Evolutionary conservation across 2,888 invertebrate genomes (phyloP), one percentile per base, ranked within the genome.

Genomic region (Caprella mutica): DNA sequence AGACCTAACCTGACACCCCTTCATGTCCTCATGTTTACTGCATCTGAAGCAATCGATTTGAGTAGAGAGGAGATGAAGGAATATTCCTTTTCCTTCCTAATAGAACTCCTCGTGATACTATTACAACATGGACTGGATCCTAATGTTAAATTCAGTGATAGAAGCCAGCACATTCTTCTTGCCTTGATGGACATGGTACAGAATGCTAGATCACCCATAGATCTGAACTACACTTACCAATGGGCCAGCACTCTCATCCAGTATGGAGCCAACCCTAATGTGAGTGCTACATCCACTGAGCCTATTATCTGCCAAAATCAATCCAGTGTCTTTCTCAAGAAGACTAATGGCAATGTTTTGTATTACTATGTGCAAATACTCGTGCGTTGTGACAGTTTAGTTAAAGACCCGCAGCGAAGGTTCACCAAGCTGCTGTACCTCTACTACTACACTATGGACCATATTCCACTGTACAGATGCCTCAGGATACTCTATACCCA

Each of bases 321-420:
- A 69, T 75, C 77, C 65, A 75, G 74, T 42, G 74, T 77, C 65
- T 75, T 71, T 66, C 69, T 65, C n/a, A 58, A 52, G 53, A 62
- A 67, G 42, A 60, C 33, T 8, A 6, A 6, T 40, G 40, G 6
- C 5, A 55, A 58, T 59, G 79, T 82, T 66, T 74, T 83, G 50
- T 83, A 81, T 69, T 81, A 82, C 71, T 85, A 82, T 69, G 81
- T 85, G 65, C 81, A 83, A 72, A 73, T 82, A 68, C 73, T 82
- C 68, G 78, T 84, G 65, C 81, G 82, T 61, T 78, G 81, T 66
- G 81, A 82, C 68, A 72, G 71, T 48, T 70, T 72, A 51, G 69
- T 72, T 17, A 69, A 72, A 65, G 81, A 82, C 70, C 78, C 81
- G 9, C 77, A 80, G 52, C 75, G 80, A 69, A 76, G 78, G 33